These are phyloP conservation scores for Thalassoma bifasciatum DNA, from an alignment of 2,113 vertebrate genomes.

Conservation along the genomic window DNA sequence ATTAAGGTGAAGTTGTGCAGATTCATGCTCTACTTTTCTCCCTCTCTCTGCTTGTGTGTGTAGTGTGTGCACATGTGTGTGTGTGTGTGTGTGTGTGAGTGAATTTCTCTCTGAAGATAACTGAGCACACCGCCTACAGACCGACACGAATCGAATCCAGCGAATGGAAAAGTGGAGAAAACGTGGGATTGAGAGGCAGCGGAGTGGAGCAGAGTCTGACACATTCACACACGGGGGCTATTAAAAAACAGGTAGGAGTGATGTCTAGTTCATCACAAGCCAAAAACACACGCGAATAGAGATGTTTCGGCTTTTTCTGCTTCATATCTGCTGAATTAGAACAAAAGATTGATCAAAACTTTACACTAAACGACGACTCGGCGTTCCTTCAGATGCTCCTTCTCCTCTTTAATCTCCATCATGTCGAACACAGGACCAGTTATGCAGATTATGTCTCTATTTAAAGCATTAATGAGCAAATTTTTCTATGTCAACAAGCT, in stretches of 20 bases:
- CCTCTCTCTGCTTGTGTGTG: not conserved
- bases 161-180: not conserved
- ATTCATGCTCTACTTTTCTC: slow-evolving; percentile 47
- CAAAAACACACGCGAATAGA: slow-evolving; percentile 3
- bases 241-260: slow-evolving; percentile 24
- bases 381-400: not conserved
- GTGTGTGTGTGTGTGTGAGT: not conserved
- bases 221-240: slow-evolving; percentile 35
- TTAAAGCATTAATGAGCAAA: slow-evolving; percentile 51
- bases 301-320: not conserved
- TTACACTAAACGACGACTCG: not conserved
- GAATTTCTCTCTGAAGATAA: slow-evolving; percentile 20
- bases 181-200: slow-evolving; percentile 10
- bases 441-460: slow-evolving; percentile 21
- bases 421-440: slow-evolving; percentile 35
- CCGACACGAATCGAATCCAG: slow-evolving; percentile 4
- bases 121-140: slow-evolving; percentile 23
- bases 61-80: not conserved
- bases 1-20: slow-evolving; percentile 50
- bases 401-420: slow-evolving; percentile 33
- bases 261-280: not conserved
- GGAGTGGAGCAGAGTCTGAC: slow-evolving; percentile 21
- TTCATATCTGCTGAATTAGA: not conserved
- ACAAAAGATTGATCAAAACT: not conserved
- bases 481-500: slow-evolving; percentile 46